Evolutionary conservation across 2,113 vertebrate species (phyloP), one percentile per base, ranked within the genome.

Genomic region (Stictonetta naevosa): DNA sequence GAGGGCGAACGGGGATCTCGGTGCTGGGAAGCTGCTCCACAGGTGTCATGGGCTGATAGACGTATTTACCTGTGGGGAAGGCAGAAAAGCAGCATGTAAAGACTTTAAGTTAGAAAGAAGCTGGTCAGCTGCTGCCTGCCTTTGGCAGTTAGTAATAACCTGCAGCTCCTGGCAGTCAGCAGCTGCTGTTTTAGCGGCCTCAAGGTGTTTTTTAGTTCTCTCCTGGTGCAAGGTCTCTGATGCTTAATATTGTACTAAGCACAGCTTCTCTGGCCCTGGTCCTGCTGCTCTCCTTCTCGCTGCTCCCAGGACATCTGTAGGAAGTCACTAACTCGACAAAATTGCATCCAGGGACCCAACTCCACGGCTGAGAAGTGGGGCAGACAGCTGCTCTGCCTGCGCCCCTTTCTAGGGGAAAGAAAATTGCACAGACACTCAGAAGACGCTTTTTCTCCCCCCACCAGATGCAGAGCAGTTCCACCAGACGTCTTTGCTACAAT

Each of bases 11-110:
- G 0, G 99, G 99, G 79, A 99, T 99, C 64, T 98, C 96, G 0
- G 99, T 99, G 98, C 99, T 99, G 34, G 99, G 99, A 44, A 99
- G 98, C 96, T 98, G 99, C 91, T 99, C 99, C 86, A 99, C 99
- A 0, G 99, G 99, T 59, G 99, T 99, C 99, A 99, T 99, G 86
- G 99, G 99, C 96, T 99, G 99, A 93, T 99, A 99, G 34, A 99
- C 99, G 0, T 99, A 99, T 96, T 99, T 99, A 97, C 99, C 99
- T 99, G 96, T 1, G 86, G 88, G 83, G 38, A 60, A 60, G 81
- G 88, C 74, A 94, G 48, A 94, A 44, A 82, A 77, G 76, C 31
- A 10, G 80, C 6, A 0, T 8, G 44, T 72, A 72, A 83, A 76
- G 68, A 14, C 31, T 19, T 23, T 6, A 23, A 9, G 20, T 26